These are phyloP conservation scores for Melipona quadrifasciata DNA, from an alignment of 1,140 invertebrate genomes.

Conservation along the genomic window DNA sequence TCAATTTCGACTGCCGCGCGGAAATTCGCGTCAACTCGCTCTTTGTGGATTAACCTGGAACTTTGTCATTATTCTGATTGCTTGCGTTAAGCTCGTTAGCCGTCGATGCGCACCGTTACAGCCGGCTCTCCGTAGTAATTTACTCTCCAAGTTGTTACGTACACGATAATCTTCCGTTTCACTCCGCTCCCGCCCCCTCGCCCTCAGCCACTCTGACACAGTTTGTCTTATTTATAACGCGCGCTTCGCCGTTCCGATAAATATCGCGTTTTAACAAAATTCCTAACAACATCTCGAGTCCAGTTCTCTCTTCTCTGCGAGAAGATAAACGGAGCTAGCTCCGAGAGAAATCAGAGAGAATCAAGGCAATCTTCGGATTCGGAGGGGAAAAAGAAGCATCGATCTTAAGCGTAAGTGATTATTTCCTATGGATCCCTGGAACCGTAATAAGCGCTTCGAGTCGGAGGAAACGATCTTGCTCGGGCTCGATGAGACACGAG, in stretches of 20 bases:
- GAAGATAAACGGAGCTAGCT: not conserved
- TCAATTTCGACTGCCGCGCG: slow-evolving; percentile 54
- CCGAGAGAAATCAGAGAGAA: not conserved
- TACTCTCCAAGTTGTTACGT: slow-evolving; percentile 48
- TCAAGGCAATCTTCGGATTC: not conserved
- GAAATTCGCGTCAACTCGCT: slow-evolving; percentile 43
- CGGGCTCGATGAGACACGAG: slow-evolving; percentile 31
- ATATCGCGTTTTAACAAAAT: not conserved
- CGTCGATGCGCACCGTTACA: slow-evolving; percentile 42
- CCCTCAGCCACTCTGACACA: not conserved
- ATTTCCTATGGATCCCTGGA: slow-evolving; percentile 38
- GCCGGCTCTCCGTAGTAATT: slow-evolving; percentile 52
- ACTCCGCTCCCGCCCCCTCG: not conserved
- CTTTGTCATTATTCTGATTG: slow-evolving; percentile 72
- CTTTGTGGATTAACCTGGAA: slow-evolving; percentile 63
- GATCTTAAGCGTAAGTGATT: slow-evolving; percentile 37
- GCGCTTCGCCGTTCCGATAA: not conserved
- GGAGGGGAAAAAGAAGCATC: slow-evolving; percentile 8
- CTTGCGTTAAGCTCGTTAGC: slow-evolving; percentile 55
- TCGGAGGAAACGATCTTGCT: slow-evolving; percentile 49
- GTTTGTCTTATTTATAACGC: not conserved
- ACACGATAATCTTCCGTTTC: slow-evolving; percentile 51
- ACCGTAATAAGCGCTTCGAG: slow-evolving; percentile 10
- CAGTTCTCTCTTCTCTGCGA: not conserved
- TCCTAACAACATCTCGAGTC: too few species aligned